Evolutionary conservation across 1,140 invertebrate genomes (phyloP), one percentile per base, ranked within the genome.

Genomic region (Drosophila seguyi): DNA sequence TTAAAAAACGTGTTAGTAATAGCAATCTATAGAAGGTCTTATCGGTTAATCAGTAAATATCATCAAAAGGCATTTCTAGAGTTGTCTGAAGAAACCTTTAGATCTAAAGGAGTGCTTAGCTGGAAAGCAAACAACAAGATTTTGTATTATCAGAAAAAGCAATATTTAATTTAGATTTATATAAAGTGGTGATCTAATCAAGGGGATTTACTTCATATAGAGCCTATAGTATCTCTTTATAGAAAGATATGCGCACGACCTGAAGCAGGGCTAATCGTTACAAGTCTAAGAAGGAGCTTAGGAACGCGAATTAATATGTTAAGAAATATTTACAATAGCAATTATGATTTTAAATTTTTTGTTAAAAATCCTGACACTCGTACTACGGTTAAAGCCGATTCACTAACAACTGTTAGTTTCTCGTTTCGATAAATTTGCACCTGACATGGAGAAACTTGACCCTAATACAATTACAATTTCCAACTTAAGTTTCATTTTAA

Each of bases 121-220:
- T 31, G 31, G 31, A 31, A 31, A 31, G 31, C 31, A 31, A 31
- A 31, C 11, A 6, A n/a, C 18, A 27, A 18, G 6, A 18, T 18
- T 13, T n/a, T 48, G 45, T 18, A 48, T 48, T 48, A 48, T 48
- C 47, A 11, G n/a, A 13, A n/a, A 11, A 20, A 20, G 20, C 41
- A 20, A 20, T 20, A 44, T 13, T 44, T 20, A 1, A 44, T 22
- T 44, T 22, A 20, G 20, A 31, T 18, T n/a, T 50, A 31, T 50
- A 50, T 31, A 29, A 13, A 50, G 25, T 27, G n/a, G 25, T 48
- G 47, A 29, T 18, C 47, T 48, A 29, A 48, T 52, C n/a, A 14
- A 8, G 3, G 18, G 11, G 27, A 31, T 31, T 29, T 29, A 1
- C n/a, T 13, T 36, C 13, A 20, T 52, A 14, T 34, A 34, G 29